Conservation (phyloP, 1,140 invertebrate genomes). For the Homalodisca vitripennis region DNA sequence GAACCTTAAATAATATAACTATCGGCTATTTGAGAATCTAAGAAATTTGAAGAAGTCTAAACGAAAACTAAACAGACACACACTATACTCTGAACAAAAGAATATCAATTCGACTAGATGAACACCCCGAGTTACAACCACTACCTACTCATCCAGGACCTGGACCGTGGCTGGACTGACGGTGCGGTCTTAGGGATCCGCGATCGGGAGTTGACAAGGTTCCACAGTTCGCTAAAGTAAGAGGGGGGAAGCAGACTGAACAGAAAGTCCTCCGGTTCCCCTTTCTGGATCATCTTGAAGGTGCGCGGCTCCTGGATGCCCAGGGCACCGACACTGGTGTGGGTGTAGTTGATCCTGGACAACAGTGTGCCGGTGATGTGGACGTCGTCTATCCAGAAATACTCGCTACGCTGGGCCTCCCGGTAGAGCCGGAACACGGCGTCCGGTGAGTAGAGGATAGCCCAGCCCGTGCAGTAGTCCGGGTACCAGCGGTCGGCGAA, state of each 20-base stretch:
- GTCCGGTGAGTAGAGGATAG: conserved; percentile 70
- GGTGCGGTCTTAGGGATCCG: not conserved
- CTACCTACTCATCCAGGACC: not conserved
- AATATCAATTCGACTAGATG: too few species aligned
- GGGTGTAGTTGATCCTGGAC: conserved; percentile 33
- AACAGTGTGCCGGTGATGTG: conserved; percentile 73
- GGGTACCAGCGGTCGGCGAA: conserved; percentile 66
- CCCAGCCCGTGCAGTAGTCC: conserved; percentile 72
- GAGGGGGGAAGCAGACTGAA: conserved; percentile 8
- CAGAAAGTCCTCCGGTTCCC: conserved; percentile 1
- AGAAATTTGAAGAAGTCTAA: too few species aligned
- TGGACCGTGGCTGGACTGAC: not conserved
- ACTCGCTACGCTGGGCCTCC: conserved; percentile 59
- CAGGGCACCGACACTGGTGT: conserved; percentile 21
- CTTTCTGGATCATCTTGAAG: conserved; percentile 17
- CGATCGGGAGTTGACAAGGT: not conserved
- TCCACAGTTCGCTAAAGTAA: conserved; percentile 15
- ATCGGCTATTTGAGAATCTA: too few species aligned
- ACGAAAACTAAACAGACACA: too few species aligned
- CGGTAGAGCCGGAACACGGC: conserved; percentile 63
- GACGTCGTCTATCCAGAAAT: conserved; percentile 88
- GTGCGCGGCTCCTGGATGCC: not conserved
- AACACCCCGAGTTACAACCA: too few species aligned
- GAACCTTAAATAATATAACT: too few species aligned
- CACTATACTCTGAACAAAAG: too few species aligned